Base-by-base conservation (phyloP, 2,888 invertebrate genomes). In the Lasioglossum figueresi region DNA sequence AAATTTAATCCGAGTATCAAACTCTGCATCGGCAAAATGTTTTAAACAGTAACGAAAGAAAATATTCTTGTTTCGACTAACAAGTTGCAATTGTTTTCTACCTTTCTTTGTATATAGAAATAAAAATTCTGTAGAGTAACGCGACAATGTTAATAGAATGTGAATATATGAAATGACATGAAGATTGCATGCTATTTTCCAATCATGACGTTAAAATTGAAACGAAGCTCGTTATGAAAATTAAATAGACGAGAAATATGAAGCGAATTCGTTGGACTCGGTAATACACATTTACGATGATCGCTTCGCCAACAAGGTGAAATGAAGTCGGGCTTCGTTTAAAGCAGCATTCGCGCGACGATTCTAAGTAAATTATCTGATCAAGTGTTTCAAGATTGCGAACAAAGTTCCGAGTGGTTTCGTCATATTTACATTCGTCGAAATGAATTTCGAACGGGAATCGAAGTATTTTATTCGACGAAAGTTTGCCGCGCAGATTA, bases 401-500 rank as follows among this genome's bases (percentile, higher is more conserved):
- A 56, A 82, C 27, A 12, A 82, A 72, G 82, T 63, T 81, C 34
- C 40, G 70, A 40, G 45, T 34, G 34, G 6, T 37, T 14, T 16
- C 27, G 2, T 48, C 71, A 56, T 81, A 45, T 85, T 85, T 79
- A 75, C 82, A 66, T 37, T 73, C 43, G 73, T 23, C 19, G 76
- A 66, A 81, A 85, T 23, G 82, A 86, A 79, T 82, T 74, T 76
- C 79, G 68, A 76, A n/a, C 70, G 48, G 1, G n/a, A 73, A 80
- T 71, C 56, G 77, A 79, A 74, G 59, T 68, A 73, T 79, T 79
- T 72, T 72, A 43, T 76, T 74, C 76, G 12, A 6, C 45, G 72
- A 37, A 70, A 82, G 77, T 68, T 84, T 73, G 84, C 73, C 81
- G 77, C 63, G 59, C 76, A 80, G 88, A 87, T 91, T 91, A 89